Evolutionary conservation across 2,113 vertebrate species (phyloP), one percentile per base, ranked within the genome.

Genomic region (Halichoerus grypus): DNA sequence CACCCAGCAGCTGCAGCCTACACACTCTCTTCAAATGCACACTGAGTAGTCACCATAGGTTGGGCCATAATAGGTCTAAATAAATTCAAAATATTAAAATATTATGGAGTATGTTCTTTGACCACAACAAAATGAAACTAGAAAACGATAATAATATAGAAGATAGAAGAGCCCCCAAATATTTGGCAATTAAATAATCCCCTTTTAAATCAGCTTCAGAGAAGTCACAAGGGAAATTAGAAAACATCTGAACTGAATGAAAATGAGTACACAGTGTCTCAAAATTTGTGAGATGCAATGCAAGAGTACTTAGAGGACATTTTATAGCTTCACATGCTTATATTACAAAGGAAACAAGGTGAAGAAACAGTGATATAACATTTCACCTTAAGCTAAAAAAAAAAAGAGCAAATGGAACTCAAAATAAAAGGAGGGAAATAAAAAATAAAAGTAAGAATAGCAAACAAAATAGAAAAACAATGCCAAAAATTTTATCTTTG

Each of bases 81-180:
- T 80, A 74, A 33, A 57, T 74, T 86, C 59, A 33, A 86, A 90
- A 22, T 95, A 74, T 53, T 83, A 88, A 76, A 61, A 61, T 46
- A 90, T 31, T 57, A 59, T 51, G 24, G 4, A 85, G 24, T 80
- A 33, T 22, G 4, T 76, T 57, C 31, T 53, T 31, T 87, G 26
- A 42, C 19, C 80, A 82, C 49, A 91, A 94, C 15, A 87, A 89
- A 87, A 94, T 91, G 67, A 94, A 86, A 61, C 49, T 26, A 85
- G 28, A 91, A 87, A 55, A 83, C 16, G 82, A 67, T 42, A 69
- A 93, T 49, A 86, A 91, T 28, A 10, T 36, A 2, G 85, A 74
- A 82, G 5, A 11, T 39, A 57, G 28, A 65, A 83, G 42, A 49
- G 4, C 11, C 9, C 10, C 21, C 18, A 90, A 88, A n/a, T 65